Evolutionary conservation across 2,113 vertebrate species (phyloP), one percentile per base, ranked within the genome.

Genomic region (Antechinus flavipes): DNA sequence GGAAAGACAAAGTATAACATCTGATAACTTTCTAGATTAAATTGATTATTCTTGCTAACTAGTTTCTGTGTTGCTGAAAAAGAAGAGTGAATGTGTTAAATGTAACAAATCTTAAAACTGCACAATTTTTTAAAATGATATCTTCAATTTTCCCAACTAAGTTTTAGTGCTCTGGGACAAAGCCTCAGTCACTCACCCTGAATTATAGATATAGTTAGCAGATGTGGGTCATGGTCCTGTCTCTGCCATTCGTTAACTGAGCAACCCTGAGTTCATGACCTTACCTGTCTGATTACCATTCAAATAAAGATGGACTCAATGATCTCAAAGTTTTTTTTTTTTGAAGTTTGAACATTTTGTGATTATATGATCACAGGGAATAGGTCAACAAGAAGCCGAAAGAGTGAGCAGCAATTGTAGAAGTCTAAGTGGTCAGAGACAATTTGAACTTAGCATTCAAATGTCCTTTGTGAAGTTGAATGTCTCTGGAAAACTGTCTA

Each of bases 401-500:
- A 22, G 4, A 26, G 47, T 61, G 84, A 94, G 9, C 90, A 6
- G 3, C 1, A 25, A 1, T 24, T 0, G 12, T 6, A 49, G 27
- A 35, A 89, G 49, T 94, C 19, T 2, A 42, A 3, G 1, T 5
- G 9, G 14, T 11, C 14, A n/a, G 22, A 0, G 12, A 23, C 46
- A 58, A 42, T 25, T 5, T 0, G 3, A 61, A 16, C 19, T 1
- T 47, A 50, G n/a, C 23, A 68, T 26, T 50, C 19, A 12, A 30
- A 27, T 8, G 7, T 0, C 27, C 30, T 89, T 50, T 50, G 49
- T 30, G 24, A 68, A 90, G n/a, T 30, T 76, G 4, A 90, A 53
- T 22, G 12, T 47, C 2, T 30, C 16, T 46, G 0, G 10, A 4
- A 4, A 84, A n/a, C 46, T 54, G 0, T n/a, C 26, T 55, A 9